These are phyloP conservation scores for Cacoxenus indagator DNA, from an alignment of 2,888 invertebrate species.

Conservation along the genomic window DNA sequence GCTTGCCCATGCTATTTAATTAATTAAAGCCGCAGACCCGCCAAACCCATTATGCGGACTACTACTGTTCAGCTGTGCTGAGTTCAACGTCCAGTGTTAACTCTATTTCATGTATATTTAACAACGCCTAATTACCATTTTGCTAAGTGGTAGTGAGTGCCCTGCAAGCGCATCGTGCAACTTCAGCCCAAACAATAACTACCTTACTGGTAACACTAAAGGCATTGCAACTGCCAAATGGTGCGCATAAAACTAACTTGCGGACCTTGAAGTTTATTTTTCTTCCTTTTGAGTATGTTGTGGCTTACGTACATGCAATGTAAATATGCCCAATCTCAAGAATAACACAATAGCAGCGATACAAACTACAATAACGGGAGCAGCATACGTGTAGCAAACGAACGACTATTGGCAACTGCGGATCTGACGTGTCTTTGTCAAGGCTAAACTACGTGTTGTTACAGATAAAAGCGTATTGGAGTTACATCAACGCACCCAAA, in stretches of 20 bases:
- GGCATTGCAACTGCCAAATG: background rate
- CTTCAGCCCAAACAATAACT: too few relatives aligned
- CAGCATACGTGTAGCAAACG: too few relatives aligned
- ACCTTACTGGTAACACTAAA: too few relatives aligned
- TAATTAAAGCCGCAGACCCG: slow-evolving; percentile 29
- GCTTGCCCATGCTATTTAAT: slow-evolving; percentile 30
- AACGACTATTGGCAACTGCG: too few relatives aligned
- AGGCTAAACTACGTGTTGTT: too few relatives aligned
- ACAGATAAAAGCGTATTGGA: too few relatives aligned
- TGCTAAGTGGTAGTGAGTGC: background rate
- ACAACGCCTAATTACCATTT: slow-evolving; percentile 18
- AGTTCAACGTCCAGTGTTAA: background rate
- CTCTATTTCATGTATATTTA: background rate
- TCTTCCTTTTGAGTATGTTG: background rate
- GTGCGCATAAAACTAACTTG: background rate
- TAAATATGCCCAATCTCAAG: slow-evolving; percentile 54
- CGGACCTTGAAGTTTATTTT: background rate
- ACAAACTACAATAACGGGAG: slow-evolving; percentile 31
- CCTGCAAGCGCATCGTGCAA: background rate
- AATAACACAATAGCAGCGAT: slow-evolving; percentile 29
- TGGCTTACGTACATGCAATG: slow-evolving; percentile 38
- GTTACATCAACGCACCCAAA: too few relatives aligned
- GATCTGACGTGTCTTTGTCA: too few relatives aligned
- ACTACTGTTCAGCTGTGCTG: background rate
- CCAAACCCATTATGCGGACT: too few relatives aligned